Conservation (phyloP, 1,140 invertebrate species). For the Drosophila sproati region DNA sequence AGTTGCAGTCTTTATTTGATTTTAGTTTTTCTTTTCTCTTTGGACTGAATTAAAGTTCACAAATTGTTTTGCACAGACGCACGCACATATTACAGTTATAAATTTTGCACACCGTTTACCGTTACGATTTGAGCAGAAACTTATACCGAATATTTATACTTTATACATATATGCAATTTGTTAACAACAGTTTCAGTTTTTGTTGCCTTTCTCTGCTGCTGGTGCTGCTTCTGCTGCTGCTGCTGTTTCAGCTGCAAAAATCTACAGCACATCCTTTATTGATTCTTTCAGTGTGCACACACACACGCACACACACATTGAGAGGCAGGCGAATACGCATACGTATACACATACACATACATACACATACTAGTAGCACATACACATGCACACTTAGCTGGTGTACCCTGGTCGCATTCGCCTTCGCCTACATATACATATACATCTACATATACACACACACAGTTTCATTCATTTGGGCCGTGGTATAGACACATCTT, state of each 20-base stretch:
- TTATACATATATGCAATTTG: conserved; percentile 7
- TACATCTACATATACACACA: conserved; percentile 3
- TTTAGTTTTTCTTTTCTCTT: neutral
- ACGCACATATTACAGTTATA: conserved; percentile 29
- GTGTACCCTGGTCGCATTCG: conserved; percentile 34
- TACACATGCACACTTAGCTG: conserved; percentile 27
- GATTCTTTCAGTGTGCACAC: conserved; percentile 77
- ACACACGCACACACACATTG: conserved; percentile 40
- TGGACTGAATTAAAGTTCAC: conserved; percentile 7
- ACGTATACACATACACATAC: conserved; percentile 54
- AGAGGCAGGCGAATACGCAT: conserved; percentile 47
- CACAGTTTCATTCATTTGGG: conserved; percentile 54
- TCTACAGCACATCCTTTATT: conserved; percentile 79
- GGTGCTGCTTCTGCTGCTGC: conserved; percentile 7
- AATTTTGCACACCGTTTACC: conserved; percentile 29
- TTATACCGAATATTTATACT: neutral
- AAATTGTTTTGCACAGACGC: conserved; percentile 10
- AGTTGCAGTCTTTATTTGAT: conserved; percentile 6
- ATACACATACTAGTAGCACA: conserved; percentile 9
- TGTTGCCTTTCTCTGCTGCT: conserved; percentile 32
- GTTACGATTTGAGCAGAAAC: conserved; percentile 29
- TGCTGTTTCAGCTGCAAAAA: conserved; percentile 44
- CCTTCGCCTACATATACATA: conserved; percentile 45
- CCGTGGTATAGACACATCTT: conserved; percentile 68
- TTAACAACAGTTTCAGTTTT: conserved; percentile 15